Conservation (phyloP, 2,888 invertebrate genomes). For the Pristionchus fissidentatus region DNA sequence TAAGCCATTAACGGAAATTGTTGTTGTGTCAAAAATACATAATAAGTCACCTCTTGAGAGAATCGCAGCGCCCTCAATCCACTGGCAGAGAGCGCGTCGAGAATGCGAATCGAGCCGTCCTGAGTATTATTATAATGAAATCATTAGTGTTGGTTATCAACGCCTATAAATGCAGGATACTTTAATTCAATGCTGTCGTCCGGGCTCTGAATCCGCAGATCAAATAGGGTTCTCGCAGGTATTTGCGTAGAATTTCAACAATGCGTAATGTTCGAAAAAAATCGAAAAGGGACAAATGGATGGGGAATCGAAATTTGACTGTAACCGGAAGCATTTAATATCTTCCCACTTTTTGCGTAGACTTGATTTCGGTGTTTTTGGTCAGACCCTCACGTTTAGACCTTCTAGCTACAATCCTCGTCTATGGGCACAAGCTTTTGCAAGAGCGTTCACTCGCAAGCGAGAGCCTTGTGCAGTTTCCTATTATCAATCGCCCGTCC, state of each 20-base stretch:
- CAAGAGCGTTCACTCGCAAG: not conserved
- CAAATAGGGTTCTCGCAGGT: too few relatives aligned
- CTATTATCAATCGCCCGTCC: too few relatives aligned
- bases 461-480: not conserved
- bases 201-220: not conserved
- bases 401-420: too few relatives aligned
- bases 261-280: too few relatives aligned
- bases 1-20: not conserved
- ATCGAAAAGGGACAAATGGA: too few relatives aligned
- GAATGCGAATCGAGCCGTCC: slow-evolving; percentile 79
- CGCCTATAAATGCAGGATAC: slow-evolving; percentile 42
- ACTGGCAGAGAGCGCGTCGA: slow-evolving; percentile 95
- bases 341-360: too few relatives aligned
- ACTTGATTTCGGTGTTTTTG: too few relatives aligned
- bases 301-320: too few relatives aligned
- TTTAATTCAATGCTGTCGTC: not conserved
- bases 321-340: too few relatives aligned
- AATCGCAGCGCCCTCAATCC: slow-evolving; percentile 95
- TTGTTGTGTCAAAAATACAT: not conserved
- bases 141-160: not conserved
- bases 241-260: not conserved
- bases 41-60: slow-evolving; percentile 85
- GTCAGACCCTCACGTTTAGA: too few relatives aligned
- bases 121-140: slow-evolving; percentile 35
- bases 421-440: too few relatives aligned